phyloP scores from a whole-genome alignment of 92 coral and sea anemone species.

The Montipora capitata region DNA sequence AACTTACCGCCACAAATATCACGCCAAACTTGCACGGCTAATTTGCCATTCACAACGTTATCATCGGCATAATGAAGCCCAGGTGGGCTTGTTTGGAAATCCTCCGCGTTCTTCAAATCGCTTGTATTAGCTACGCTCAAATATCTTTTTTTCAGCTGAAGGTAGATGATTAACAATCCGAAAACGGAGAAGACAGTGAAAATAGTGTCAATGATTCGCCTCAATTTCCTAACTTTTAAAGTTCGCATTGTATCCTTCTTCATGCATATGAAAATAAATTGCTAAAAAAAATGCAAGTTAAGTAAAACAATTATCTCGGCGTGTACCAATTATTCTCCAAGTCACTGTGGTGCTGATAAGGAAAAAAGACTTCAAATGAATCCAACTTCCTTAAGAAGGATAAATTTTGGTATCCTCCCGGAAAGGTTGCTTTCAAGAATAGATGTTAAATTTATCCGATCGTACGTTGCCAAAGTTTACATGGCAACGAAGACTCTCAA shows the following conservation, averaged over 20 bases:
- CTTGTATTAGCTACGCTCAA: not conserved
- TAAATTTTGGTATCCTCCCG: no score
- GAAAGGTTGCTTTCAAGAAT: no score
- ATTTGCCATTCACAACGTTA: slow-evolving; percentile 14
- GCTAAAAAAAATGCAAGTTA: not conserved
- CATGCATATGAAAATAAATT: not conserved
- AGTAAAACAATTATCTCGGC: not conserved
- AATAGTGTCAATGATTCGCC: slow-evolving; percentile 9
- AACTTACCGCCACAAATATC: slow-evolving; percentile 67
- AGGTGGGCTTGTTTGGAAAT: not conserved
- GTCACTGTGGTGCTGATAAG: not conserved
- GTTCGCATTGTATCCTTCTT: slow-evolving; percentile 18
- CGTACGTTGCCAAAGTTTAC: not conserved
- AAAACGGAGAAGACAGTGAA: slow-evolving; percentile 13
- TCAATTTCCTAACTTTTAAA: slow-evolving; percentile 1
- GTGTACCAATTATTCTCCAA: not conserved
- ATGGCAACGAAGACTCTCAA: not conserved
- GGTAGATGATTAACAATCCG: slow-evolving; percentile 33
- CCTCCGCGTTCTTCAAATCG: not conserved
- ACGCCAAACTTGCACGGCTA: slow-evolving; percentile 75
- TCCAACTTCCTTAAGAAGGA: no score
- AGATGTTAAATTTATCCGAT: not conserved
- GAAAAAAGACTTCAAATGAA: not conserved
- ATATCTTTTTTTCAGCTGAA: not conserved
- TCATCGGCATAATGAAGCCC: not conserved